Evolutionary conservation across 2,888 invertebrate species (phyloP).

Genomic region (Troides oblongomaculatus): DNA sequence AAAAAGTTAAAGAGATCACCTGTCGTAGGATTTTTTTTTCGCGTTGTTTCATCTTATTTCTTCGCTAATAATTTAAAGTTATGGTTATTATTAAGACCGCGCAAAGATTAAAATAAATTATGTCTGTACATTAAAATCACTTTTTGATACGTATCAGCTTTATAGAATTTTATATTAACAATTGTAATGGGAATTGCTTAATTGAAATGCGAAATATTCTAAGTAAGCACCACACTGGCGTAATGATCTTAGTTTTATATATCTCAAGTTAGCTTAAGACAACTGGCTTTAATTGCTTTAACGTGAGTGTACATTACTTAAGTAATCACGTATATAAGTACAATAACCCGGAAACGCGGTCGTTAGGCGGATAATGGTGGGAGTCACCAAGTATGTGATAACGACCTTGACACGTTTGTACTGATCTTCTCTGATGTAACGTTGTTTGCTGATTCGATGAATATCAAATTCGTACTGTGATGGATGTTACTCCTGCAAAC

Average conservation of each 20-base stretch:
- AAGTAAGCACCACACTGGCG: not conserved
- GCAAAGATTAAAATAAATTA: not conserved
- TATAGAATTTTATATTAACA: not conserved
- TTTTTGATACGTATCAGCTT: not conserved
- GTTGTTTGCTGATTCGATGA: not conserved
- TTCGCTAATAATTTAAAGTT: too few species aligned
- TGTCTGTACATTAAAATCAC: not conserved
- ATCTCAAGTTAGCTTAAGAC: not conserved
- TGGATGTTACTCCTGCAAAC: not conserved
- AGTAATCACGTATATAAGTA: slow-evolving; percentile 6
- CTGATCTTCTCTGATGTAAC: slow-evolving; percentile 42
- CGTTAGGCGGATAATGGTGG: slow-evolving; percentile 42
- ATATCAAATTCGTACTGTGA: not conserved
- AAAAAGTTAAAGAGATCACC: too few species aligned
- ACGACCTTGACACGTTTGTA: slow-evolving; percentile 62
- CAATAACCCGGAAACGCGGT: slow-evolving; percentile 58
- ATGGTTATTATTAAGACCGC: too few species aligned
- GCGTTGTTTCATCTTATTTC: too few species aligned
- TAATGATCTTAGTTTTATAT: slow-evolving; percentile 5
- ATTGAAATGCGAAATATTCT: slow-evolving; percentile 1
- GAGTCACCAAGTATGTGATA: slow-evolving; percentile 39
- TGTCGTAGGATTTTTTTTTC: too few species aligned
- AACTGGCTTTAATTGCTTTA: slow-evolving; percentile 19
- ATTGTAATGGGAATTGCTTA: not conserved
- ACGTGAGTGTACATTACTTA: slow-evolving; percentile 5